A percentile compares a stretch with the other conserved stretches of the same genome.
These are phyloP conservation scores for Idaea biselata DNA, from an alignment of 2,888 invertebrate genomes.

Conservation along the genomic window DNA sequence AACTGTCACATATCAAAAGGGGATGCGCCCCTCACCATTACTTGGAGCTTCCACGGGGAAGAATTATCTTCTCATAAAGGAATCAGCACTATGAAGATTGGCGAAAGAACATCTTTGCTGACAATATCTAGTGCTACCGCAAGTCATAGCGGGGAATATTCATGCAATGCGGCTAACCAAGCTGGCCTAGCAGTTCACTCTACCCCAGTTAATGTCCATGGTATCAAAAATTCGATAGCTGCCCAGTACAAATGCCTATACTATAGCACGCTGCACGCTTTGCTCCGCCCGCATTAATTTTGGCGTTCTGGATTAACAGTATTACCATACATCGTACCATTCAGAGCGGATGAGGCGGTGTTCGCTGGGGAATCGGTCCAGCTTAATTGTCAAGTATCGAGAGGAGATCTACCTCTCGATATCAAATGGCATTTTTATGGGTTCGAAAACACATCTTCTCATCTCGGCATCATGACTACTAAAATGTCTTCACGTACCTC, in stretches of 20 bases:
- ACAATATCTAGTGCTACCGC: constrained; percentile 83
- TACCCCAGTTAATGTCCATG: constrained; percentile 84
- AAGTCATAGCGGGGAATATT: constrained; percentile 86
- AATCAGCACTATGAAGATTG: constrained; percentile 80
- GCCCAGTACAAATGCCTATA: constrained; percentile 49
- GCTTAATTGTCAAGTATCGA: constrained; percentile 84
- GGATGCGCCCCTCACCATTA: constrained; percentile 85
- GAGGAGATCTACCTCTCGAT: constrained; percentile 87
- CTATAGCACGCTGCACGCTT: constrained; percentile 75
- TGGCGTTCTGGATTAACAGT: constrained; percentile 81
- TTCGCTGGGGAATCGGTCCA: constrained; percentile 86
- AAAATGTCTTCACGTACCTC: constrained; percentile 85
- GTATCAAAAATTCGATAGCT: constrained; percentile 70
- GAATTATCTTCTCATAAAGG: constrained; percentile 77
- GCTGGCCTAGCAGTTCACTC: constrained; percentile 84
- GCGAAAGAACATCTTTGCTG: constrained; percentile 83
- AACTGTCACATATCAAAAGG: constrained; percentile 84
- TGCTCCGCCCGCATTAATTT: constrained; percentile 63
- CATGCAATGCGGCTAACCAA: constrained; percentile 84
- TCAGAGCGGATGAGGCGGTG: constrained; percentile 83
- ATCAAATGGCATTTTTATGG: constrained; percentile 89
- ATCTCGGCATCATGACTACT: constrained; percentile 82
- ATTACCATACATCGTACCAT: constrained; percentile 84
- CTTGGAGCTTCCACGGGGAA: constrained; percentile 87
- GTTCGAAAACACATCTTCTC: constrained; percentile 77